Evolutionary conservation across 2,113 vertebrate genomes (phyloP), one percentile per base, ranked within the genome.

Genomic region (Coregonus clupeaformis): DNA sequence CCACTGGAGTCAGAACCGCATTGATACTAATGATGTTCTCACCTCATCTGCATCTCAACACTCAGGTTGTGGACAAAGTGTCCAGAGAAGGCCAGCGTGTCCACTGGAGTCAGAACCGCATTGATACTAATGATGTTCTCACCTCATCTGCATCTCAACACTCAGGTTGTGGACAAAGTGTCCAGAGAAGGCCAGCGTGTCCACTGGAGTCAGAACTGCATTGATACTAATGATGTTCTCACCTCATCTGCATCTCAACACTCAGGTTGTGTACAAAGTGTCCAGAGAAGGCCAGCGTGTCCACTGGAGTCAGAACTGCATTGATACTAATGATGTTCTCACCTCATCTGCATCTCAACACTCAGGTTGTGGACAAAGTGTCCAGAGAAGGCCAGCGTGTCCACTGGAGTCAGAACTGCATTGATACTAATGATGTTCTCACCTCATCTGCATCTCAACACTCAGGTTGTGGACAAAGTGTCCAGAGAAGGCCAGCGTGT

Each of bases 21-120:
- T 98, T 98, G 87, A 99, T 98, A n/a, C n/a, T n/a, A n/a, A n/a
- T 27, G 27, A 27, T 27, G 27, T 27, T 84, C 91, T 67, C 20
- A 98, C 98, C 98, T 98, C 96, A 98, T 97, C 89, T 99, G 98
- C 97, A 98, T 98, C 91, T 98, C 98, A 87, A 99, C 94, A 0
- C 94, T 99, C 77, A 99, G 89, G 85, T 96, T 98, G 88, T 99
- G 97, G 66, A 99, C 93, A 64, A 98, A 99, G 91, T 99, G 97
- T 81, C 97, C 97, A 22, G 96, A 94, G 84, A 99, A 98, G 29
- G 97, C 95, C 90, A 98, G 90, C 85, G 96, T 98, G 93, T 99
- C 98, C 62, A 98, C 96, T 0, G 97, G 97, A 22, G 97, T 98
- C 78, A 98, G 93, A 30, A 97, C 95, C 91, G 96, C 97, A 73